phyloP scores from a whole-genome alignment of 2,113 vertebrate species.

The Eptatretus burgeri region DNA sequence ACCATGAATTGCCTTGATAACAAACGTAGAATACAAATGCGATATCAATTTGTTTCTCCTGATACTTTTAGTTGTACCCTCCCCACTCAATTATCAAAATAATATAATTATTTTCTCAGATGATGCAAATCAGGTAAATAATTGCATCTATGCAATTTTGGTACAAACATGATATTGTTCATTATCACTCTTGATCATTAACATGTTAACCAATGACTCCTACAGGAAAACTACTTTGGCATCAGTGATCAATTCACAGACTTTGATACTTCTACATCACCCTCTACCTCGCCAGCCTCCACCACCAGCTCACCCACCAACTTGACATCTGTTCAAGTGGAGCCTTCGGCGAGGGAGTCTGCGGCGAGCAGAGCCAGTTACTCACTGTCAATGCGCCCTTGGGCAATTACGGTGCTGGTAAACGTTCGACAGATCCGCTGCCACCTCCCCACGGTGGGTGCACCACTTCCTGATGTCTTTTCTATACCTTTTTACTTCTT shows the following conservation, averaged over 20 bases:
- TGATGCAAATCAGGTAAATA: neutral
- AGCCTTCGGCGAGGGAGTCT: conserved; percentile 16
- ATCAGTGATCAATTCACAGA: conserved; percentile 96
- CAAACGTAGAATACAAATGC: no score
- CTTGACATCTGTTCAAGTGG: conserved; percentile 61
- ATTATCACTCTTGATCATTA: neutral
- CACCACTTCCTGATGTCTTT: neutral
- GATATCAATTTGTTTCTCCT: no score
- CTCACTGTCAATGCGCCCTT: conserved; percentile 40
- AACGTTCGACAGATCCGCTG: conserved; percentile 88
- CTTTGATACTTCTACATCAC: conserved; percentile 61
- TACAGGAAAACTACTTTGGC: conserved; percentile 89
- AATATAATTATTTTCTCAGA: neutral
- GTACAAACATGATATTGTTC: neutral
- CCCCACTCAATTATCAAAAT: conserved; percentile 42
- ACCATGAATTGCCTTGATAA: no score
- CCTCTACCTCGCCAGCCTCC: conserved; percentile 51
- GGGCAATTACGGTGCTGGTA: conserved; percentile 84
- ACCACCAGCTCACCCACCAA: conserved; percentile 13
- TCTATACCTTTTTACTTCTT: no score
- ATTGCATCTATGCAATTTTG: neutral
- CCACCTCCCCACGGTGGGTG: conserved; percentile 53
- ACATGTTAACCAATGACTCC: neutral
- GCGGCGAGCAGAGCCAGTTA: no score
- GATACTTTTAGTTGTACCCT: conserved; percentile 12